phyloP scores from a whole-genome alignment of 2,888 invertebrate genomes.

The Eupeodes luniger region DNA sequence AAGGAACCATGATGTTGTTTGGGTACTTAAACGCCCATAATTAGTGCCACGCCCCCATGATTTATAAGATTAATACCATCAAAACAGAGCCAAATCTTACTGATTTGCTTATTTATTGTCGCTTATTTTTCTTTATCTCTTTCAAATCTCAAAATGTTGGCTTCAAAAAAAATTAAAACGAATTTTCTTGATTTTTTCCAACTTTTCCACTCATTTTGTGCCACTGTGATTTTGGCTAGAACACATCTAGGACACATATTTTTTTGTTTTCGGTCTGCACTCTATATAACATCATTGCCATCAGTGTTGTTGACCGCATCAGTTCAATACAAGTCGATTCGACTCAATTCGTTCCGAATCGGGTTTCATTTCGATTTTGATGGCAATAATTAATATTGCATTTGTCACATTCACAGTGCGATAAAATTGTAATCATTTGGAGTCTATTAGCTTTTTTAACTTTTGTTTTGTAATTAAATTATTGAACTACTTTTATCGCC shows the following conservation, averaged over 20 bases:
- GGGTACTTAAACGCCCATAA: no score
- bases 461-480: slow-evolving; percentile 49
- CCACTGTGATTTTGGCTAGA: background rate
- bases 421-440: slow-evolving; percentile 36
- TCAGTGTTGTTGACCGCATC: slow-evolving; percentile 27
- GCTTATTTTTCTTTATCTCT: no score
- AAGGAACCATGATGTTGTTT: no score
- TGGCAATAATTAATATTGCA: slow-evolving; percentile 66
- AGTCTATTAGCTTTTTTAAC: background rate
- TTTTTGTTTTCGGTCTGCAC: background rate
- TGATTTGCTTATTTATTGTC: no score
- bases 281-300: background rate
- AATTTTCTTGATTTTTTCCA: background rate
- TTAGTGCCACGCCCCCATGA: no score
- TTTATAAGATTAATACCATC: no score
- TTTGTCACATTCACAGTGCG: slow-evolving; percentile 60
- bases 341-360: slow-evolving; percentile 8
- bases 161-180: no score
- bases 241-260: slow-evolving; percentile 45
- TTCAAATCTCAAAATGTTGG: no score
- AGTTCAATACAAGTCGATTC: slow-evolving; percentile 14
- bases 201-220: background rate
- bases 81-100: no score
- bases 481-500: slow-evolving; percentile 42
- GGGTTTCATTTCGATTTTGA: slow-evolving; percentile 54